Conservation (phyloP, 2,888 invertebrate genomes). For the Stegophylla sp. region DNA sequence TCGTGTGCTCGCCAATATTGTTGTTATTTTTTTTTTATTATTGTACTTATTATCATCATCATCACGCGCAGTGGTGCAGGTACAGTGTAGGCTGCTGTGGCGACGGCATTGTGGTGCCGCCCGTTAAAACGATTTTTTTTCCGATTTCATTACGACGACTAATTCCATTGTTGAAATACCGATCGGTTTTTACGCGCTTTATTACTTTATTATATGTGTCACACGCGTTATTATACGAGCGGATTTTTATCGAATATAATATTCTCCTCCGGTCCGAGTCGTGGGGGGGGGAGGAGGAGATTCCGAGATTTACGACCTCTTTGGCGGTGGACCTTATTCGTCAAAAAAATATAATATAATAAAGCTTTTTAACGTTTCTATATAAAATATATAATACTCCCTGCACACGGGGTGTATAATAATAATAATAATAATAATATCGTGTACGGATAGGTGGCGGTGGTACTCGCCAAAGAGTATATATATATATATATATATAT, state of each 20-base stretch:
- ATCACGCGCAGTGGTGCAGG: no score
- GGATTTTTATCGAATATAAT: conserved; percentile 44
- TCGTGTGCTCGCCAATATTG: no score
- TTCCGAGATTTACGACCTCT: conserved; percentile 35
- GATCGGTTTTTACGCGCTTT: conserved; percentile 37
- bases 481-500: no score
- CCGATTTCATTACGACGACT: conserved; percentile 27
- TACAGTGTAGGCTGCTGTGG: not conserved
- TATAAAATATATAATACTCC: not conserved
- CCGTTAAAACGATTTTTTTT: conserved; percentile 41
- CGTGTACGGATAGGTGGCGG: not conserved
- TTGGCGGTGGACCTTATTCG: conserved; percentile 39
- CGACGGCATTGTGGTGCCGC: conserved; percentile 12
- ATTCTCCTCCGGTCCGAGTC: not conserved
- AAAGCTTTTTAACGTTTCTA: conserved; percentile 46
- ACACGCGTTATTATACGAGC: conserved; percentile 20
- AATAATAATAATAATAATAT: not conserved
- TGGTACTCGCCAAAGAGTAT: not conserved
- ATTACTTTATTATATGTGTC: conserved; percentile 22
- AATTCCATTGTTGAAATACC: conserved; percentile 12
- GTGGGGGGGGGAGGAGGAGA: not conserved
- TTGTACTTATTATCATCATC: no score
- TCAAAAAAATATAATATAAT: conserved; percentile 28
- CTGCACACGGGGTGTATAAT: not conserved
- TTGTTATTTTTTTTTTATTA: no score